Evolutionary conservation across 1,140 invertebrate species (phyloP), one percentile per base, ranked within the genome.

Genomic region (Trinorchestia longiramus): DNA sequence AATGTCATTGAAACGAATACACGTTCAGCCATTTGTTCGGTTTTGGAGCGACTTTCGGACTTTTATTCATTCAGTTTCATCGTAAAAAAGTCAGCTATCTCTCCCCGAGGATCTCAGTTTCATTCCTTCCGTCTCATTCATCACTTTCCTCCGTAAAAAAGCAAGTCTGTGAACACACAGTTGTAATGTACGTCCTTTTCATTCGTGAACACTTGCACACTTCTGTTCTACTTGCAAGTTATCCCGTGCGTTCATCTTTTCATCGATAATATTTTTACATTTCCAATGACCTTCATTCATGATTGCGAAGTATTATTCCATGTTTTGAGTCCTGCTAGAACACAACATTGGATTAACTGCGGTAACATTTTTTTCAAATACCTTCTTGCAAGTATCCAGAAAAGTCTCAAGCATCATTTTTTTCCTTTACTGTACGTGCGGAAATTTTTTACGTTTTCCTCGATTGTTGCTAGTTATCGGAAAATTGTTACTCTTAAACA

Each of bases 1-100:
- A 90, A 90, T 90, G 88, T 43, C 88, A 42, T 90, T 90, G 88
- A 90, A 90, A 90, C 88, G 88, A 90, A 90, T 90, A 90, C 88
- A 90, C 88, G 88, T 90, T 90, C 11, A 90, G 41, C 43, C 42
- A 43, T 90, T 90, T 90, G 88, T 90, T 90, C 62, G 28, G 62
- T 36, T 90, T 90, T 43, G 36, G 88, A 90, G 41, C 88, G 88
- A 43, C 41, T 8, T 90, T 41, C 41, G n/a, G 41, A 43, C 88
- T 90, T 42, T 11, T 43, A 43, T 43, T 42, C 41, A 42, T 90
- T 42, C 88, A 42, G 8, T 90, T 41, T 90, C n/a, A 90, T 90
- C 36, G 88, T 90, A 42, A 42, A 90, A 87, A 41, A 90, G 28
- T 77, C 62, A 36, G 28, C 62, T 77, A 77, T 77, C 62, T 77